phyloP scores from a whole-genome alignment of 2,113 vertebrate species.

The Hucho hucho region DNA sequence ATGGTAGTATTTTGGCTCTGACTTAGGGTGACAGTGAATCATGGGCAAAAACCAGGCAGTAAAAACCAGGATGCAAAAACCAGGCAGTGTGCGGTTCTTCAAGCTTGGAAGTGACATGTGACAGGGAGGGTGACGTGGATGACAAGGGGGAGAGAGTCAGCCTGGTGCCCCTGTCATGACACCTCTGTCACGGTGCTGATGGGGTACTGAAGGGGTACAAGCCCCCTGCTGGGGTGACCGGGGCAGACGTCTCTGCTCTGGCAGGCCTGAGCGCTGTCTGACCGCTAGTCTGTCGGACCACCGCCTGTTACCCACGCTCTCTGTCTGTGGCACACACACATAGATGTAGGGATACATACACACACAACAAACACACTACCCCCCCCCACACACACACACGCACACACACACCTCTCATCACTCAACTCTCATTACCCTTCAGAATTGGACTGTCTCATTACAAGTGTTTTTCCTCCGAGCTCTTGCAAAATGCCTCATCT shows the following conservation, averaged over 20 bases:
- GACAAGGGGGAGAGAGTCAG: constrained; percentile 18
- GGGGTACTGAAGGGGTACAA: constrained; percentile 38
- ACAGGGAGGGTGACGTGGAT: background rate
- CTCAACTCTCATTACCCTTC: background rate
- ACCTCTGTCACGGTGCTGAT: constrained; percentile 40
- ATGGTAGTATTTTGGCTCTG: too few species aligned
- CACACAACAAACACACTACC: too few species aligned
- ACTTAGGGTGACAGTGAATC: too few species aligned
- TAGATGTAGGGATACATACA: background rate
- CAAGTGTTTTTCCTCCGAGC: constrained; percentile 24
- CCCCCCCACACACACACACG: background rate
- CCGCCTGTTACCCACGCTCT: background rate
- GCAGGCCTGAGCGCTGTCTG: constrained; percentile 29
- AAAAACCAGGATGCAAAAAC: background rate
- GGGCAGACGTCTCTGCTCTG: constrained; percentile 1
- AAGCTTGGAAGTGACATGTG: background rate
- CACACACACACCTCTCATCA: background rate
- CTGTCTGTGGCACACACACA: background rate
- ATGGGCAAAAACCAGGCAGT: background rate
- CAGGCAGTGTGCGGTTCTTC: background rate
- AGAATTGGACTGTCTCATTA: constrained; percentile 13
- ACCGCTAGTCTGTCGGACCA: background rate
- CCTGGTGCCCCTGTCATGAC: constrained; percentile 34
- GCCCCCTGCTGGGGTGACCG: constrained; percentile 23
- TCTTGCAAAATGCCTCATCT: constrained; percentile 38